These are phyloP conservation scores for Listronotus oregonensis DNA, from an alignment of 1,140 invertebrate genomes.

Conservation along the genomic window DNA sequence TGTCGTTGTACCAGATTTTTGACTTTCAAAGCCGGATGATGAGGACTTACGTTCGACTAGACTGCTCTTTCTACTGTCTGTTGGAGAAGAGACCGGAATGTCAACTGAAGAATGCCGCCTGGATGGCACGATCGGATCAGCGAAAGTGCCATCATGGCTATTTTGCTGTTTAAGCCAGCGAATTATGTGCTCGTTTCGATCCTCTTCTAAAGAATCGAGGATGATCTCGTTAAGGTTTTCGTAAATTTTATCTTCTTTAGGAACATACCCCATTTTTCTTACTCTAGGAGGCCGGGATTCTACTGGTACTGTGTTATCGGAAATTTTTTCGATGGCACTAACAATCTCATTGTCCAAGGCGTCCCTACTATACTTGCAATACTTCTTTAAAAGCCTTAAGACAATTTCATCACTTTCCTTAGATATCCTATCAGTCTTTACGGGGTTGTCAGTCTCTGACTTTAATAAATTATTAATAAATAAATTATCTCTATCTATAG, in stretches of 20 bases:
- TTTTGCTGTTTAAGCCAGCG: constrained; percentile 55
- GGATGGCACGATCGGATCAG: constrained; percentile 29
- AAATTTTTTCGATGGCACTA: constrained; percentile 49
- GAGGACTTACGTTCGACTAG: constrained; percentile 42
- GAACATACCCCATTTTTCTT: constrained; percentile 51
- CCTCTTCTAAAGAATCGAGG: constrained; percentile 43
- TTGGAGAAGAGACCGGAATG: constrained; percentile 40
- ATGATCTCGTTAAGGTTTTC: constrained; percentile 48
- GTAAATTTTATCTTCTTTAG: constrained; percentile 51
- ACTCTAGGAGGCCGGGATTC: constrained; percentile 37
- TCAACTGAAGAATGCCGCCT: constrained; percentile 41
- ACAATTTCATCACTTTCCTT: constrained; percentile 53
- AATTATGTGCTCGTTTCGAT: constrained; percentile 54
- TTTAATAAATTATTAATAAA: constrained; percentile 53
- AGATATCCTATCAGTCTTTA: constrained; percentile 48
- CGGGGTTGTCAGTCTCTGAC: constrained; percentile 44
- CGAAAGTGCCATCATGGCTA: constrained; percentile 30
- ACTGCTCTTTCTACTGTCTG: constrained; percentile 49
- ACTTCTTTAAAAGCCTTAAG: constrained; percentile 52
- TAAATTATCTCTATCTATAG: constrained; percentile 48
- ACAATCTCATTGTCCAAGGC: constrained; percentile 52
- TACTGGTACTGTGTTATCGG: constrained; percentile 29
- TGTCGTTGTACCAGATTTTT: constrained; percentile 49
- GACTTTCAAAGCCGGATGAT: constrained; percentile 48
- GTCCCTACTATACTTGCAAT: constrained; percentile 53